A percentile compares a stretch with the other conserved stretches of the same genome.
phyloP scores from a whole-genome alignment of 2,797 vertebrate genomes.

The Notoglanidium macrostoma region DNA sequence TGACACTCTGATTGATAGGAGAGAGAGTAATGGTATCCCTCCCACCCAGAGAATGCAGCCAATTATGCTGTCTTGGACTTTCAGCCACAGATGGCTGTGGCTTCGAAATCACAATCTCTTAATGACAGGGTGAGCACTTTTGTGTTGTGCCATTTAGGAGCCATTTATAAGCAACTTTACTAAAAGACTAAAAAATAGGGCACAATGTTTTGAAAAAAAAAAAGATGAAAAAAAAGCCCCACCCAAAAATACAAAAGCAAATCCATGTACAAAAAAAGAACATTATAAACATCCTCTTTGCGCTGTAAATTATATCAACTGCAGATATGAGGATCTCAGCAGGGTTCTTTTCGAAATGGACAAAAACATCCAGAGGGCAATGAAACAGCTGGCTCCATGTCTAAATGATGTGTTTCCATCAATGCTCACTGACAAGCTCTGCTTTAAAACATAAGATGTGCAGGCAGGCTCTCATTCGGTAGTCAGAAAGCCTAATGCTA shows the following conservation, averaged over 20 bases:
- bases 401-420: slow-evolving; percentile 60
- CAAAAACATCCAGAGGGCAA: slow-evolving; percentile 66
- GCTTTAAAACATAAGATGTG: slow-evolving; percentile 49
- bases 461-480: slow-evolving; percentile 55
- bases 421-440: slow-evolving; percentile 63
- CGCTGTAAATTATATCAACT: slow-evolving; percentile 20
- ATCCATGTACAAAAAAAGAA: background rate
- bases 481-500: slow-evolving; percentile 47
- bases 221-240: background rate
- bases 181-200: background rate
- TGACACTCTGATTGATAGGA: background rate
- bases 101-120: background rate
- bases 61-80: background rate
- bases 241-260: background rate
- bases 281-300: background rate
- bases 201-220: background rate
- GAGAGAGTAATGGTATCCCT: background rate
- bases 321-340: slow-evolving; percentile 16
- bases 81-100: background rate
- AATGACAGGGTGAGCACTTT: background rate
- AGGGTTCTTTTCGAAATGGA: slow-evolving; percentile 45
- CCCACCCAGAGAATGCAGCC: background rate
- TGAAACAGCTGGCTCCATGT: slow-evolving; percentile 62
- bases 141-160: background rate
- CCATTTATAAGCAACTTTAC: background rate